A percentile compares a stretch with the other conserved stretches of the same genome.
phyloP scores from a whole-genome alignment of 2,888 invertebrate species.

The Petrolisthes manimaculis region DNA sequence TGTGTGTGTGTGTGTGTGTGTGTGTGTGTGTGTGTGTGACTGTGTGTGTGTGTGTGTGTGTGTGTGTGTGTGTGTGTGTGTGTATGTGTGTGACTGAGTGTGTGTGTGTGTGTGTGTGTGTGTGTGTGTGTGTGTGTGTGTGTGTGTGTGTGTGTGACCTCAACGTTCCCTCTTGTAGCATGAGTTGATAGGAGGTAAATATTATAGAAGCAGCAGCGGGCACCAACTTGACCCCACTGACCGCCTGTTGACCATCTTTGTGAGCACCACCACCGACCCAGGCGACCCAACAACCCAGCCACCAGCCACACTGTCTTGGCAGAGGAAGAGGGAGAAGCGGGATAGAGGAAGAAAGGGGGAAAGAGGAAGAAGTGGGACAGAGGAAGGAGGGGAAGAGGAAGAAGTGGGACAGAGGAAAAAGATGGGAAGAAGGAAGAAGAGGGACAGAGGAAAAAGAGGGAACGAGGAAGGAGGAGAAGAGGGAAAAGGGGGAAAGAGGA shows the following conservation, averaged over 20 bases:
- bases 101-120: conserved; percentile 5
- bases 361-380: background rate
- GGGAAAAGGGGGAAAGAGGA: background rate
- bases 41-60: conserved; percentile 2
- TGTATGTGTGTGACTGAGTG: conserved; percentile 14
- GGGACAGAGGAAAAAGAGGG: background rate
- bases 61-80: conserved; percentile 5
- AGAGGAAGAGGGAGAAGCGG: too few relatives aligned
- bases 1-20: background rate
- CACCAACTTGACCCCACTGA: too few relatives aligned
- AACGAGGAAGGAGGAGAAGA: background rate
- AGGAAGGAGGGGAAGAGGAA: too few relatives aligned
- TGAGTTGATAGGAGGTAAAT: background rate
- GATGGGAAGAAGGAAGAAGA: background rate
- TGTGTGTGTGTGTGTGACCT: conserved; percentile 6
- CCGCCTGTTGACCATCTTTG: background rate
- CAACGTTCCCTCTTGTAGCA: background rate
- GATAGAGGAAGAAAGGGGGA: background rate
- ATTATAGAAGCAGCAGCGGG: too few relatives aligned
- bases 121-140: background rate
- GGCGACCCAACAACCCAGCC: background rate
- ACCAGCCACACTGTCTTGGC: too few relatives aligned
- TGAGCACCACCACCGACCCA: background rate
- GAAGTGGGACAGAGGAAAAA: background rate
- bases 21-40: conserved; percentile 3